Conservation (phyloP, 1,140 invertebrate species). For the fruit fly (Drosophila melanogaster) region DNA sequence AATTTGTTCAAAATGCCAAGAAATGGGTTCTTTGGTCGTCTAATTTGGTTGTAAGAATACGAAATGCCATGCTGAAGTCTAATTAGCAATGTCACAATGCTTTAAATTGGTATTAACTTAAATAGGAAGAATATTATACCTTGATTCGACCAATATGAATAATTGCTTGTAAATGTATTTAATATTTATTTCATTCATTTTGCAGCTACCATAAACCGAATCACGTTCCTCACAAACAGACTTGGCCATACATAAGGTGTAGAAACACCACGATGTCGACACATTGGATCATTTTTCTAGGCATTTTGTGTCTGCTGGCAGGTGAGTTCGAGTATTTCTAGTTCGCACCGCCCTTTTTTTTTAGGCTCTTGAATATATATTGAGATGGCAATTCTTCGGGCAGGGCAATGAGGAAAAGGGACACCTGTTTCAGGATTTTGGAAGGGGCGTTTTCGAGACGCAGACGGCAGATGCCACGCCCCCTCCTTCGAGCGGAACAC, state of each 20-base stretch:
- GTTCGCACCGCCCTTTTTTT: too few species aligned
- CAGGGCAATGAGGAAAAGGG: background rate
- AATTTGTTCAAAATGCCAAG: background rate
- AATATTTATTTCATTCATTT: background rate
- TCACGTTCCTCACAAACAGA: constrained; percentile 9
- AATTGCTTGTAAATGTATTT: too few species aligned
- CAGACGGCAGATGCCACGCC: constrained; percentile 21
- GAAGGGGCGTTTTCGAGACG: constrained; percentile 10
- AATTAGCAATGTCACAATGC: background rate
- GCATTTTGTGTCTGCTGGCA: constrained; percentile 40
- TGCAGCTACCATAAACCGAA: constrained; percentile 5
- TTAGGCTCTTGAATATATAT: background rate
- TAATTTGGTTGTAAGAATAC: background rate
- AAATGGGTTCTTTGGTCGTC: background rate
- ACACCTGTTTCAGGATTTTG: background rate
- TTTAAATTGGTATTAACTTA: background rate
- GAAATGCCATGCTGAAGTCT: background rate
- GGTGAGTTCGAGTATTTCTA: constrained; percentile 34
- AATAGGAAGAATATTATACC: too few species aligned
- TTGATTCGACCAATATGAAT: too few species aligned
- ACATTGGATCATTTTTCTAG: constrained; percentile 45
- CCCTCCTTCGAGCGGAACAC: background rate
- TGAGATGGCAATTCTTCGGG: background rate
- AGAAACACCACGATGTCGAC: constrained; percentile 43
- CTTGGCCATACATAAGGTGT: background rate